Evolutionary conservation across 2,797 vertebrate species (phyloP).

Genomic region (Phrynocephalus guinanensis): DNA sequence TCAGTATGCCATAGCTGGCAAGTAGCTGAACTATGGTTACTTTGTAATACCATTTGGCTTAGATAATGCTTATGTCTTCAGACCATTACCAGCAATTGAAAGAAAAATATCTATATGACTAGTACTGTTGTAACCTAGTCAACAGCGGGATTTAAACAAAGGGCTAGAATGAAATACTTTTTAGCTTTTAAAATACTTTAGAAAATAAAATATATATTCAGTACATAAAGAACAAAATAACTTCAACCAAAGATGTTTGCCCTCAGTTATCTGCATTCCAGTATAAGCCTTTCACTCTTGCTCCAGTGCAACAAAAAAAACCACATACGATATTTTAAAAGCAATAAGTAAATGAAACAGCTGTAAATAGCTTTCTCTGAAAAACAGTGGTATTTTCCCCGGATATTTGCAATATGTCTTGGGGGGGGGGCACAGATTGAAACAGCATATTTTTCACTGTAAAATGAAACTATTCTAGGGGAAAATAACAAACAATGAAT

Average conservation of each 20-base stretch:
- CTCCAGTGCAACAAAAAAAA: slow-evolving; percentile 10
- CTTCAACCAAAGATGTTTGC: background rate
- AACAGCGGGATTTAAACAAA: background rate
- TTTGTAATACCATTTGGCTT: background rate
- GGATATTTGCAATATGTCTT: slow-evolving; percentile 40
- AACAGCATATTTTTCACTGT: slow-evolving; percentile 19
- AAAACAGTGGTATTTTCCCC: slow-evolving; percentile 3
- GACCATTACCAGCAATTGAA: background rate
- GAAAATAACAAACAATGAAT: slow-evolving; percentile 43
- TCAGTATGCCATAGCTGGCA: background rate
- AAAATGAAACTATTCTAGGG: slow-evolving; percentile 31
- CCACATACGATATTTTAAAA: background rate
- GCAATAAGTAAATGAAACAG: background rate
- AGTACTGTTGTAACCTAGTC: background rate
- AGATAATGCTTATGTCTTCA: background rate
- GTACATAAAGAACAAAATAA: background rate
- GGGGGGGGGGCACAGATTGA: background rate
- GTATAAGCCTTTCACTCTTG: background rate
- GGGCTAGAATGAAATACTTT: slow-evolving; percentile 11
- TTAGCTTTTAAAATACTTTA: background rate
- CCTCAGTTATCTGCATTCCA: background rate
- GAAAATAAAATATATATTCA: slow-evolving; percentile 2
- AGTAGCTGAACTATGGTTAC: background rate
- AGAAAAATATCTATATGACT: background rate
- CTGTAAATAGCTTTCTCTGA: slow-evolving; percentile 1